Evolutionary conservation across 2,888 invertebrate genomes (phyloP), one percentile per base, ranked within the genome.

Genomic region (Dolichomitus sp.): DNA sequence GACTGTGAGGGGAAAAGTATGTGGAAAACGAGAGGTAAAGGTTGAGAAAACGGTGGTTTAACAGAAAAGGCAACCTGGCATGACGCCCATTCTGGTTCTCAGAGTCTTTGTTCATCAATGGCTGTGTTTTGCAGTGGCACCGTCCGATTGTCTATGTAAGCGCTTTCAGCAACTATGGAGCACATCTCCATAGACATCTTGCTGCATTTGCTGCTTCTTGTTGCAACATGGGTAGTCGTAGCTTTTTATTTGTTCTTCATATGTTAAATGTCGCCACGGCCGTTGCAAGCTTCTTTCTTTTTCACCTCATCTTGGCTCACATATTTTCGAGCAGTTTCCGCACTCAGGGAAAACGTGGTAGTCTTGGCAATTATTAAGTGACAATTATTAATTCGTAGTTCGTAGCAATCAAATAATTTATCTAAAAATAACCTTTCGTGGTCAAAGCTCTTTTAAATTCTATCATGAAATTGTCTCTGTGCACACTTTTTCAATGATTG

Each of bases 41-140:
- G 30, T 17, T 30, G 37, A 45, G 45, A 72, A 72, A 30, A 23
- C 59, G 27, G 54, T 72, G 45, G 30, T 37, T 12, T 19, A n/a
- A n/a, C 12, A 45, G 27, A 45, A 72, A 72, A 59, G 59, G 14
- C 23, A 57, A 70, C 17, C 19, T 59, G 72, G 59, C 72, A 42
- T 27, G 27, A 5, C 42, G 45, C 72, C 70, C 42, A 40, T 70
- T 54, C 23, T 40, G 63, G 14, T 4, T 52, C 19, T 33, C 30
- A n/a, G 37, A 30, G 50, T 37, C 7, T 68, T 70, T 9, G 30
- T 45, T 72, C 45, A 33, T 57, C 17, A 27, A 30, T 52, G 52
- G 54, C 54, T 40, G 37, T 52, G 54, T 23, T 54, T 69, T 23
- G 14, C 40, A 37, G 52, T 14, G 7, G 30, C 45, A 17, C 11